Evolutionary conservation across 1,140 invertebrate species (phyloP), one percentile per base, ranked within the genome.

Genomic region (Megalonaias nervosa): DNA sequence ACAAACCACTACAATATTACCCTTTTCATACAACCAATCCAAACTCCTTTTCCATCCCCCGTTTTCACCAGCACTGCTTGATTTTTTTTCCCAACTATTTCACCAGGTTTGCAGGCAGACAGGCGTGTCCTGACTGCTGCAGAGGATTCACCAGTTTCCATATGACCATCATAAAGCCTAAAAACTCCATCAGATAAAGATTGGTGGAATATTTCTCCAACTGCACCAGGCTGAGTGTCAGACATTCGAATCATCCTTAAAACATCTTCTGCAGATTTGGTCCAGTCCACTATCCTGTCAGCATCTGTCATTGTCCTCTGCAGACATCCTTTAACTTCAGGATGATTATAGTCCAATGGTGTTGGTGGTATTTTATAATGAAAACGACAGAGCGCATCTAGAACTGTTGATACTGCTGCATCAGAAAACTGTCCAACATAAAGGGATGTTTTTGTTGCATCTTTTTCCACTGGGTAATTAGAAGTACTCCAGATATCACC

Each of bases 21-120:
- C 38, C 61, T 60, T 69, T 75, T 75, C 74, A 75, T 75, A 38
- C 68, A 67, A 14, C 74, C 74, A 48, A 75, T 75, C 74, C 74
- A 75, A 31, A 75, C 57, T 59, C 64, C 74, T 26, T 60, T 15
- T 26, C 55, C 38, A 48, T 67, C 74, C 19, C 74, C 66, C 16
- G 65, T 26, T 68, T 67, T 68, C 17, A 75, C 48, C 11, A 75
- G 58, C 13, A 75, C 26, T 31, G 74, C n/a, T 17, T 68, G 60
- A 26, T 75, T 3, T 38, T 59, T 67, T 14, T 60, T 55, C 31
- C 38, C 74, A 12, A 75, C 55, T 11, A 61, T 57, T 17, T 48
- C 16, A 55, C 66, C 65, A 14, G 66, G 65, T n/a, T 26, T 48
- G 23, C 26, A 16, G 60, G n/a, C 19, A 38, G 17, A 67, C 21